phyloP scores from a whole-genome alignment of 2,888 invertebrate genomes.

The Eupithecia inturbata region DNA sequence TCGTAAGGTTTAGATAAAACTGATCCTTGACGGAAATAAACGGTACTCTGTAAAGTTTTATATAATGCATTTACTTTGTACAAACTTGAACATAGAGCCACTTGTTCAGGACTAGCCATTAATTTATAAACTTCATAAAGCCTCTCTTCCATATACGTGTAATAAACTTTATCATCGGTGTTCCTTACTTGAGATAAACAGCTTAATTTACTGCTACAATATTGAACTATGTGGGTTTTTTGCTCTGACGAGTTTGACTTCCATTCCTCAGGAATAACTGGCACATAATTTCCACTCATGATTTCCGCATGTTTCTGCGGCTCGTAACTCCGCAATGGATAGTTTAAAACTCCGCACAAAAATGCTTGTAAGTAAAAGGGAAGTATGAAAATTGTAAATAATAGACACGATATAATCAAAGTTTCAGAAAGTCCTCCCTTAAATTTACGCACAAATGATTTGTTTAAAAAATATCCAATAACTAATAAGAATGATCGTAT shows the following conservation, averaged over 20 bases:
- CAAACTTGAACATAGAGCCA: conserved; percentile 32
- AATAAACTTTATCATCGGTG: conserved; percentile 36
- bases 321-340: conserved; percentile 49
- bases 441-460: conserved; percentile 35
- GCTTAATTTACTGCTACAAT: conserved; percentile 45
- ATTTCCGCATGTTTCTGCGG: conserved; percentile 43
- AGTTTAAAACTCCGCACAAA: conserved; percentile 49
- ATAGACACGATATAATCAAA: conserved; percentile 46
- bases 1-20: conserved; percentile 40
- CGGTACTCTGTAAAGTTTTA: conserved; percentile 41
- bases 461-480: conserved; percentile 55
- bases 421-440: conserved; percentile 43
- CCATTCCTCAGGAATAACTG: conserved; percentile 34
- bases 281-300: conserved; percentile 31
- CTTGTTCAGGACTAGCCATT: conserved; percentile 46
- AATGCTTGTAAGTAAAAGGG: conserved; percentile 52
- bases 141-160: conserved; percentile 45
- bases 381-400: conserved; percentile 50
- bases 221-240: neutral
- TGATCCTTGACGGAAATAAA: conserved; percentile 57
- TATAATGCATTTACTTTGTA: conserved; percentile 47
- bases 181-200: conserved; percentile 48
- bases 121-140: conserved; percentile 42
- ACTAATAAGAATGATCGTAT: conserved; percentile 48
- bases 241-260: neutral